Evolutionary conservation across 2,888 invertebrate genomes (phyloP), one percentile per base, ranked within the genome.

Genomic region (Ornithoptera alexandrae): DNA sequence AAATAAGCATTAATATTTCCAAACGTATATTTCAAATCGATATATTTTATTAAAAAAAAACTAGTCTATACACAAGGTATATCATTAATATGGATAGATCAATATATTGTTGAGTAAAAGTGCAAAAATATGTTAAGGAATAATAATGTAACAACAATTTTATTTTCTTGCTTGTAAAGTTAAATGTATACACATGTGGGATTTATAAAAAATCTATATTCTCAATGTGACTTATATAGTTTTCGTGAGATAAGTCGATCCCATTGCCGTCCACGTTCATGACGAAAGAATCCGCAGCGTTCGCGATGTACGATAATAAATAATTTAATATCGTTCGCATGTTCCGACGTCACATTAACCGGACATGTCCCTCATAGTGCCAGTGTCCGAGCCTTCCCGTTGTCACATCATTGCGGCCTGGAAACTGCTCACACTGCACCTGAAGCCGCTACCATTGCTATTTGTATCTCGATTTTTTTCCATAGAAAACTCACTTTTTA

Each of bases 361-460:
- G 87, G 88, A 89, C 83, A 81, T 81, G 79, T 78, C 74, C 75
- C 79, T 85, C 86, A 81, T 80, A 80, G 82, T 82, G 84, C 78
- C 84, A 80, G 74, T 76, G 74, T 79, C 78, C 82, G 79, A 79
- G 72, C 77, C 79, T 76, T 78, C 79, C 82, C 84, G 82, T 81
- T 83, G 82, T 81, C 82, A 83, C 84, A 81, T 86, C 86, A 83
- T 79, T 83, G 84, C 81, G 81, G 74, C 74, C 78, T 78, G 79
- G 81, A 78, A 81, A 82, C 83, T 84, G 83, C 81, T 81, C 82
- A 82, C 83, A 76, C 80, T 76, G 79, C 78, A 75, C 74, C 76
- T 74, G 70, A 72, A 72, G 69, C 74, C 74, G 63, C 72, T 81
- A 82, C 79, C 72, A 81, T 71, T 65, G 72, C 71, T 70, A 22